These are phyloP conservation scores for Gadopsis bispinosus DNA, from an alignment of 2,797 vertebrate genomes.

Conservation along the genomic window DNA sequence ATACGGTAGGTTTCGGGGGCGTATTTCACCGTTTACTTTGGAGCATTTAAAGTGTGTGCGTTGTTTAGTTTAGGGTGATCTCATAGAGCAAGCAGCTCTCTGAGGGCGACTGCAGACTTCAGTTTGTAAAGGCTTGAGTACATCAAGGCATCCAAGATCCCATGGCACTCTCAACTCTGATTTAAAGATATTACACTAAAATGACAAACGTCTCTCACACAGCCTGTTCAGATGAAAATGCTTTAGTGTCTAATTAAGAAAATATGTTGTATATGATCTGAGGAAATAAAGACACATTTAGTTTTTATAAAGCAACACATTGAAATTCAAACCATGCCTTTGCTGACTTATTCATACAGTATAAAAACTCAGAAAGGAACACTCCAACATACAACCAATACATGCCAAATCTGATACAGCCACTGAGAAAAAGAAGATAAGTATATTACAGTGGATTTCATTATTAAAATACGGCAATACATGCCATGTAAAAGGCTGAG, in stretches of 20 bases:
- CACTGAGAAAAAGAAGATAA: slow-evolving; percentile 26
- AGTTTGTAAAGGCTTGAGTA: slow-evolving; percentile 19
- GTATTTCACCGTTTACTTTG: slow-evolving; percentile 51
- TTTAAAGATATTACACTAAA: not conserved
- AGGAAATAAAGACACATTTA: slow-evolving; percentile 3
- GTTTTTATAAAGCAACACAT: slow-evolving; percentile 5
- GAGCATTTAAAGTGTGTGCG: slow-evolving; percentile 24
- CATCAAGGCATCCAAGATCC: not conserved
- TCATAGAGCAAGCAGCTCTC: slow-evolving; percentile 37
- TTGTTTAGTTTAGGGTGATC: slow-evolving; percentile 48
- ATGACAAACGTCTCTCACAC: slow-evolving; percentile 12
- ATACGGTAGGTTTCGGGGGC: slow-evolving; percentile 33
- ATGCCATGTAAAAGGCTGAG: slow-evolving; percentile 23
- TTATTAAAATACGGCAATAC: slow-evolving; percentile 51
- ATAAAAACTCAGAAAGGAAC: slow-evolving; percentile 25
- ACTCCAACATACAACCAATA: slow-evolving; percentile 16
- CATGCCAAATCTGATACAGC: slow-evolving; percentile 35
- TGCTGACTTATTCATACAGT: slow-evolving; percentile 25
- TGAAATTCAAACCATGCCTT: slow-evolving; percentile 16
- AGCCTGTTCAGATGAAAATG: not conserved
- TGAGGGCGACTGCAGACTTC: slow-evolving; percentile 36
- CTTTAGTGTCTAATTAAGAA: not conserved
- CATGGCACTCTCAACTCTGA: not conserved
- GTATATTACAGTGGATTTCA: slow-evolving; percentile 42
- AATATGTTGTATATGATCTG: not conserved